Percentiles rank a stretch among this genome's conserved stretches.
These are phyloP conservation scores for Psococerastis gibbosa DNA, from an alignment of 2,888 invertebrate species.

Conservation along the genomic window DNA sequence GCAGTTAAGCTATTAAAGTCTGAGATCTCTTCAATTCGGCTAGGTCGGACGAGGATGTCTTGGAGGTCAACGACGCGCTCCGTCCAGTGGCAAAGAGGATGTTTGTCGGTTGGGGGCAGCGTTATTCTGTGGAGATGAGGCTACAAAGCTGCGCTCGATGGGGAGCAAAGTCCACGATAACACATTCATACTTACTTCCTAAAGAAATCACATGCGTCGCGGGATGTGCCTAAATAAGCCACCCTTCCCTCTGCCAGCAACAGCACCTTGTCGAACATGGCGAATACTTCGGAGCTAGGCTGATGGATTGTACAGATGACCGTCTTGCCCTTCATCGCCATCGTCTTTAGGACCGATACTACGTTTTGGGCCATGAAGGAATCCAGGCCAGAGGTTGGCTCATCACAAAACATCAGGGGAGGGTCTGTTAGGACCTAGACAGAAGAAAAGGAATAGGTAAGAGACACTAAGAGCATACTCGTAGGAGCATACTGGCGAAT, in stretches of 20 bases:
- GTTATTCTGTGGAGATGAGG: too few relatives aligned
- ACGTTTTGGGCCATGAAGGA: slow-evolving; percentile 94
- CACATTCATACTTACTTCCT: slow-evolving; percentile 43
- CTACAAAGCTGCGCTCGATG: neutral
- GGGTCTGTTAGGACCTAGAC: slow-evolving; percentile 72
- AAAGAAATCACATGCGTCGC: slow-evolving; percentile 62
- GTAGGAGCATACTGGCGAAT: too few relatives aligned
- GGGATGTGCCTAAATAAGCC: slow-evolving; percentile 68
- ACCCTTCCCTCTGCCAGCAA: slow-evolving; percentile 83
- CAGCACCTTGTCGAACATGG: slow-evolving; percentile 73
- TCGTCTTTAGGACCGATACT: slow-evolving; percentile 40
- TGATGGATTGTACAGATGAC: slow-evolving; percentile 89
- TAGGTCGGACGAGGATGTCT: too few relatives aligned
- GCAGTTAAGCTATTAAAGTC: too few relatives aligned
- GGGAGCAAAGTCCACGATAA: neutral
- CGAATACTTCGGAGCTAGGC: slow-evolving; percentile 79
- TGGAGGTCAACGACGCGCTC: neutral
- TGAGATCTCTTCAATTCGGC: too few relatives aligned
- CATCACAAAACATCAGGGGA: slow-evolving; percentile 87
- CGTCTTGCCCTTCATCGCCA: slow-evolving; percentile 50
- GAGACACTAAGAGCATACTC: neutral
- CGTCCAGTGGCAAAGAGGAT: too few relatives aligned
- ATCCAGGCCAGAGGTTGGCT: slow-evolving; percentile 91
- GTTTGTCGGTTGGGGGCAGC: too few relatives aligned
- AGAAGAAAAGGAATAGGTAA: neutral